phyloP scores from a whole-genome alignment of 1,140 invertebrate species.

The Ladona fulva region DNA sequence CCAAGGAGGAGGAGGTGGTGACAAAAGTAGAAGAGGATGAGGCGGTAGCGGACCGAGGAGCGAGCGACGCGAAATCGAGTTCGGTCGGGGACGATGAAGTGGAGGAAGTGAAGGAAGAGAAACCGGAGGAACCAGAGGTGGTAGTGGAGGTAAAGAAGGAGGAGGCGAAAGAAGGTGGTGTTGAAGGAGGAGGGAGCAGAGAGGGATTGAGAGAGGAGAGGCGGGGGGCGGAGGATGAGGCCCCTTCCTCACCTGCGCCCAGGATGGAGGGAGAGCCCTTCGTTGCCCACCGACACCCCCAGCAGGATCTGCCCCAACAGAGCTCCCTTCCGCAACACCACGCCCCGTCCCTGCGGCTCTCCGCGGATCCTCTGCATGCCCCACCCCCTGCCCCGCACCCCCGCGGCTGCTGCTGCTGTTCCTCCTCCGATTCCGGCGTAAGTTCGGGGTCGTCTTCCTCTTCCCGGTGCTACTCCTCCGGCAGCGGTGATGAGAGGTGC shows the following conservation, averaged over 20 bases:
- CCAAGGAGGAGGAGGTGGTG: slow-evolving; percentile 5
- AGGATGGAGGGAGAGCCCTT: slow-evolving; percentile 36
- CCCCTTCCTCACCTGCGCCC: slow-evolving; percentile 37
- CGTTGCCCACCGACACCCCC: slow-evolving; percentile 26
- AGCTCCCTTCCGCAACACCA: slow-evolving; percentile 2
- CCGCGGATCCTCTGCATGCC: slow-evolving; percentile 21
- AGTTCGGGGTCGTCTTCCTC: slow-evolving; percentile 7
- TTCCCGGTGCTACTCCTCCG: background rate
- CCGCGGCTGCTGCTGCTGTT: background rate
- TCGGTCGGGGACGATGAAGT: background rate
- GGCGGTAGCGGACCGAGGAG: background rate
- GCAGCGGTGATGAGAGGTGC: background rate
- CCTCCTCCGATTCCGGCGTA: slow-evolving; percentile 8
- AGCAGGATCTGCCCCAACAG: slow-evolving; percentile 21
- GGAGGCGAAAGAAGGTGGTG: slow-evolving; percentile 9
- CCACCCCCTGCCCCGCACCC: slow-evolving; percentile 26
- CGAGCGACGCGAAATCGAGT: background rate
- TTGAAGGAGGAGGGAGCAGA: slow-evolving; percentile 15
- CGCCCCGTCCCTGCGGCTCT: slow-evolving; percentile 13
- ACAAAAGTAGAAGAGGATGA: slow-evolving; percentile 7
- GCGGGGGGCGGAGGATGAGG: slow-evolving; percentile 38
- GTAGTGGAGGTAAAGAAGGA: slow-evolving; percentile 13
- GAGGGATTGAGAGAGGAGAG: slow-evolving; percentile 32
- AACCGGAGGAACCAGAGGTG: slow-evolving; percentile 25
- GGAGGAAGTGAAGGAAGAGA: background rate